Conservation (phyloP, 2,888 invertebrate species). For the Papilio protenor region DNA sequence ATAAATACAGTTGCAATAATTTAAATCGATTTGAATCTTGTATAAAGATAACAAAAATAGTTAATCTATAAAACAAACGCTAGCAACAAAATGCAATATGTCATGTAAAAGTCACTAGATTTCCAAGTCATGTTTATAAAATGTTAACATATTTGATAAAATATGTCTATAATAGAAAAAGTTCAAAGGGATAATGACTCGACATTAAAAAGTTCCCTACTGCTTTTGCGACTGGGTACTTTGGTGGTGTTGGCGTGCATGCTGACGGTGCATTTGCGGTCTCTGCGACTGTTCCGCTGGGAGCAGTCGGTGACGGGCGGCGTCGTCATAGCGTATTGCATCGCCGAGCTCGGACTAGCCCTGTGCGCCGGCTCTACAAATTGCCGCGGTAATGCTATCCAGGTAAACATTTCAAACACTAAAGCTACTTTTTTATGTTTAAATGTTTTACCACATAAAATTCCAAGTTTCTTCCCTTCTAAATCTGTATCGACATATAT, state of each 20-base stretch:
- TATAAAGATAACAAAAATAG: too few species aligned
- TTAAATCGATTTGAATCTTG: not conserved
- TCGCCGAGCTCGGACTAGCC: slow-evolving; percentile 58
- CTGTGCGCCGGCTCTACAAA: slow-evolving; percentile 55
- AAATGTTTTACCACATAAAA: not conserved
- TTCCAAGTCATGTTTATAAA: not conserved
- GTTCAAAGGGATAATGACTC: slow-evolving; percentile 27
- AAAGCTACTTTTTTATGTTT: not conserved
- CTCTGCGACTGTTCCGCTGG: slow-evolving; percentile 68
- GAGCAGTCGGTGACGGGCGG: slow-evolving; percentile 70
- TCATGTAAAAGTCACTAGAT: not conserved
- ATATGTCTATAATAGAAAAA: slow-evolving; percentile 4
- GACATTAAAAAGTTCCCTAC: slow-evolving; percentile 43
- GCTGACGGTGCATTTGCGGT: slow-evolving; percentile 63
- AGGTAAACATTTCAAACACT: slow-evolving; percentile 53
- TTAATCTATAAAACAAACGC: not conserved
- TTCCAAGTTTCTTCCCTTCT: not conserved
- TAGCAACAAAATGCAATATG: slow-evolving; percentile 9
- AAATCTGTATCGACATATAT: not conserved
- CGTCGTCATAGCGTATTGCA: slow-evolving; percentile 62
- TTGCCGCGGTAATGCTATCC: slow-evolving; percentile 54
- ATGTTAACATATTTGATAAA: slow-evolving; percentile 19
- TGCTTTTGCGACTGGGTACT: slow-evolving; percentile 56
- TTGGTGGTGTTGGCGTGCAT: slow-evolving; percentile 55
- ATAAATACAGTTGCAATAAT: not conserved